Base-by-base conservation (phyloP, 2,888 invertebrate genomes). In the Protonemura montana region DNA sequence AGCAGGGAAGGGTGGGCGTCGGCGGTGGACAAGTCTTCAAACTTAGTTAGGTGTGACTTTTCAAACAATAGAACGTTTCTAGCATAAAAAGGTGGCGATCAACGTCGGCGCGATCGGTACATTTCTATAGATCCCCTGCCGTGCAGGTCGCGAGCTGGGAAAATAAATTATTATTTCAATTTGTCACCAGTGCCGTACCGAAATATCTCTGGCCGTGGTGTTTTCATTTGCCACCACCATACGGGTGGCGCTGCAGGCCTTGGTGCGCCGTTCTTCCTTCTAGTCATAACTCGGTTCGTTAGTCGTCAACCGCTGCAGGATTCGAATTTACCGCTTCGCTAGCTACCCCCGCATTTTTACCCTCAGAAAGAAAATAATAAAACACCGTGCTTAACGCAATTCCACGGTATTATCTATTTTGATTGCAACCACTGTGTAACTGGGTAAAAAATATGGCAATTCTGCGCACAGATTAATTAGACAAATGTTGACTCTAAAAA, bases 201-300 rank as follows among this genome's bases (percentile, higher is more conserved):
- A 30, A 30, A 29, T 81, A 29, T 30, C 27, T 30, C 10, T 59
- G 30, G 81, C 7, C n/a, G n/a, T 28, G 81, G 28, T 28, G 13
- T 6, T 29, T 10, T 7, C 30, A 10, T 81, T 28, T 30, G 27
- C n/a, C n/a, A n/a, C n/a, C n/a, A n/a, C n/a, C n/a, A n/a, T n/a
- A n/a, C n/a, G n/a, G n/a, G n/a, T n/a, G 35, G 35, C 35, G 35
- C 35, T 35, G 35, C 35, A 3, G 3, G 81, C 25, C 81, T 16
- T 7, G 26, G 21, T 13, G 7, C 27, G 5, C 78, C 26, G 78
- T 78, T 78, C 28, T 27, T 78, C 59, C 59, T 59, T 83, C 76
- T 85, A 16, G 25, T 85, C 85, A 85, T 59, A 82, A 82, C 85
- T 83, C 87, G 87, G 87, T 86, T 87, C 87, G 87, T 86, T 87